Conservation (phyloP, 2,113 vertebrate genomes). For the Notothenia coriiceps region DNA sequence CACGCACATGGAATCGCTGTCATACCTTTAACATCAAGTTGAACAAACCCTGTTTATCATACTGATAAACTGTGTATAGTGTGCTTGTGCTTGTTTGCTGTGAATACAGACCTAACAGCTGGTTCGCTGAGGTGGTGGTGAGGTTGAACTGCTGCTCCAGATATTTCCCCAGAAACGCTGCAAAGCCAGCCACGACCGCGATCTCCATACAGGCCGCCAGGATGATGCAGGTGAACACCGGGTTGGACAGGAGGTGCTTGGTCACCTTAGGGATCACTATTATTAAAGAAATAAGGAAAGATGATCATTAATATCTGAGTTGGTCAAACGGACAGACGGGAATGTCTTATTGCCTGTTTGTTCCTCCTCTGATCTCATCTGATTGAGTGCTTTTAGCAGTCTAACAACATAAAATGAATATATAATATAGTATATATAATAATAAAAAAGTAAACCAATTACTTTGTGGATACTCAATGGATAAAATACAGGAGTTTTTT, state of each 20-base stretch:
- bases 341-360: not conserved
- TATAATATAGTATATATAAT: not conserved
- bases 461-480: not conserved
- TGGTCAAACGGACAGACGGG: not conserved
- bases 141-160: conserved; percentile 99
- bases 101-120: conserved; percentile 91
- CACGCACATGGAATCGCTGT: conserved; percentile 97
- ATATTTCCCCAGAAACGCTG: conserved; percentile 97
- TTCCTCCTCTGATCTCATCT: not conserved
- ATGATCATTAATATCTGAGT: not conserved
- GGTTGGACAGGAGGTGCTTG: conserved; percentile 95
- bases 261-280: conserved; percentile 98
- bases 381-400: not conserved
- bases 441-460: not conserved
- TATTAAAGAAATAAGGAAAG: not conserved
- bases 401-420: not conserved
- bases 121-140: conserved; percentile 97
- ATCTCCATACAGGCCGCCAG: conserved; percentile 99
- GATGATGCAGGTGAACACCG: conserved; percentile 97
- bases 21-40: conserved; percentile 86
- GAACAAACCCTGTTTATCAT: not conserved
- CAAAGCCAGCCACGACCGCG: conserved; percentile 95
- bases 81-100: not conserved
- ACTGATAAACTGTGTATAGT: not conserved
- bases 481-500: not conserved